Evolutionary conservation across 2,888 invertebrate genomes (phyloP), one percentile per base, ranked within the genome.

Genomic region (Pristionchus fissidentatus): DNA sequence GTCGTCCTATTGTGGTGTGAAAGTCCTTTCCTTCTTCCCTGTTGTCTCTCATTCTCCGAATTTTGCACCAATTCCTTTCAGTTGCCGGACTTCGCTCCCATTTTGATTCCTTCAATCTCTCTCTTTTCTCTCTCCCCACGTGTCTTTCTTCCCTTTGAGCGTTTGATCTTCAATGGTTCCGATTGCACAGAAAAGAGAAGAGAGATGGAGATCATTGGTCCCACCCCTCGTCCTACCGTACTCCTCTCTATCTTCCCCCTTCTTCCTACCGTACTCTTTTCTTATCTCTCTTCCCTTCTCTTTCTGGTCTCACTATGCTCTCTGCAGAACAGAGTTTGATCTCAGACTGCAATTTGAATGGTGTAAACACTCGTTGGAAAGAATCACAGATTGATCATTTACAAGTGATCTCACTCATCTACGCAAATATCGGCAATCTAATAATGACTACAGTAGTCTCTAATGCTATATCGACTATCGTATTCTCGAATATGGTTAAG

Each of bases 141-240:
- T 26, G 57, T 26, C n/a, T n/a, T n/a, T n/a, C n/a, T 57, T 57
- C 57, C 13, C 57, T 29, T 57, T 57, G 57, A 57, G 57, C 57
- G 26, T 57, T 57, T 57, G 57, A 57, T 57, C 57, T 57, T 57
- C 57, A 57, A n/a, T n/a, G 57, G 57, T 57, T 57, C 57, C n/a
- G n/a, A n/a, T 57, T 57, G 57, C 26, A 26, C 57, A 57, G 57
- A 57, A 57, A n/a, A 57, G 57, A 26, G 57, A 57, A 57, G 57
- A 57, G n/a, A n/a, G n/a, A n/a, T n/a, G n/a, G n/a, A n/a, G 57
- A 57, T 57, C 57, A 57, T 57, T 57, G 57, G 57, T 57, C 29
- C 57, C 57, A n/a, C n/a, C n/a, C 29, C 57, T 57, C 57, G n/a
- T 26, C 10, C 19, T 57, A 57, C 57, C n/a, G 57, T 57, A 57